Conservation (phyloP, 1,140 invertebrate species). For the Pogonomyrmex barbatus region DNA sequence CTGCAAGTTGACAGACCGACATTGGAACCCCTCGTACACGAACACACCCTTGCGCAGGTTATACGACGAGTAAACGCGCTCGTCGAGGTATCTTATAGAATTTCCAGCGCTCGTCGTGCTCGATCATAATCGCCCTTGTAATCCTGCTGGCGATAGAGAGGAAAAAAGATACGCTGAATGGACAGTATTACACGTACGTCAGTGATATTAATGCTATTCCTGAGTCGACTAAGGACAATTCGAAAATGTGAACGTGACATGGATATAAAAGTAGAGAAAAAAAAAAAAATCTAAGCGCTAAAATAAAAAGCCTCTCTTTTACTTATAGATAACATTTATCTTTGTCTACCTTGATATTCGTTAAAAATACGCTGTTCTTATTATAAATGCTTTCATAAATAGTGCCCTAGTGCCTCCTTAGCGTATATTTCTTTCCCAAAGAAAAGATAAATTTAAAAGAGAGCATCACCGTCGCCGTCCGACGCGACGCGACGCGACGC, state of each 20-base stretch:
- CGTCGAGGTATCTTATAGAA: conserved; percentile 57
- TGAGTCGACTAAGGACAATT: conserved; percentile 14
- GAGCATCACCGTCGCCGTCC: too few species aligned
- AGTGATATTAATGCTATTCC: conserved; percentile 41
- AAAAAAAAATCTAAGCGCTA: not conserved
- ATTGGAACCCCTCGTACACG: conserved; percentile 62
- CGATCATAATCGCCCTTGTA: conserved; percentile 58
- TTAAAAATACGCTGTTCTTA: not conserved
- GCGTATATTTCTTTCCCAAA: not conserved
- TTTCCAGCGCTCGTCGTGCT: conserved; percentile 50
- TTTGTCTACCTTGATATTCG: not conserved
- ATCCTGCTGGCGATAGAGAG: conserved; percentile 34
- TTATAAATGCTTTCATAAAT: conserved; percentile 8
- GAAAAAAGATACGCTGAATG: conserved; percentile 30
- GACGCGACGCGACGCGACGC: too few species aligned
- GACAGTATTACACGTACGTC: conserved; percentile 30
- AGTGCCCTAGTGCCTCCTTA: not conserved
- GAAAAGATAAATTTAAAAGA: conserved; percentile 13
- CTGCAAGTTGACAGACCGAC: conserved; percentile 75
- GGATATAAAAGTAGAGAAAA: not conserved
- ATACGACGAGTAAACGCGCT: conserved; percentile 37
- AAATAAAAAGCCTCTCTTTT: not conserved
- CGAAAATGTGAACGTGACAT: conserved; percentile 1
- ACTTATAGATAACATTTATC: not conserved
- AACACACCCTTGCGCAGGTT: conserved; percentile 32